A percentile compares a stretch with the other conserved stretches of the same genome.
Conservation (phyloP, 64 coral and sea anemone species). For the Anthopleura sola region DNA sequence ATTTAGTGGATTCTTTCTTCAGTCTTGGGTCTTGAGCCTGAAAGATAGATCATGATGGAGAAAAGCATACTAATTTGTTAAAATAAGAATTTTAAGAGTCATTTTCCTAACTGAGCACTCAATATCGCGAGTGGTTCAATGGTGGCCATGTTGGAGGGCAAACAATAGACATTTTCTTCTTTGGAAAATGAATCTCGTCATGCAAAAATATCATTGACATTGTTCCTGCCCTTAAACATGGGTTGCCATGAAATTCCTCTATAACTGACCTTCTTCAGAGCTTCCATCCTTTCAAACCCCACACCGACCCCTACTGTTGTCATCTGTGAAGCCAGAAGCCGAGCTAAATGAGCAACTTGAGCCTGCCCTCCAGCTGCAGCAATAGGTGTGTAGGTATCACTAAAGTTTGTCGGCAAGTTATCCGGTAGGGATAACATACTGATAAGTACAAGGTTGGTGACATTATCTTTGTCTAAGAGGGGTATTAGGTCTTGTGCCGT, state of each 20-base stretch:
- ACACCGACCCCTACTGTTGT: slow-evolving; percentile 80
- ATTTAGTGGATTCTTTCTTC: slow-evolving; percentile 55
- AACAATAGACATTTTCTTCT: too few species aligned
- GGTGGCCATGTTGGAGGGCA: too few species aligned
- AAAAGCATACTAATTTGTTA: too few species aligned
- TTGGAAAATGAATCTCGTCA: too few species aligned
- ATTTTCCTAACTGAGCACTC: too few species aligned
- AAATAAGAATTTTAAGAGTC: neutral
- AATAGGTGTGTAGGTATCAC: slow-evolving; percentile 96
- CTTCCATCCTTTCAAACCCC: slow-evolving; percentile 89
- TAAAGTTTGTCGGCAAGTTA: slow-evolving; percentile 78
- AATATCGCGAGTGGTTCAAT: too few species aligned
- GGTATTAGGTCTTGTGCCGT: slow-evolving; percentile 95
- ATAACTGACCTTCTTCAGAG: slow-evolving; percentile 70
- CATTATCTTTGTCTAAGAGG: slow-evolving; percentile 82
- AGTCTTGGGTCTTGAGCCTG: slow-evolving; percentile 69
- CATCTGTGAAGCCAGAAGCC: slow-evolving; percentile 92
- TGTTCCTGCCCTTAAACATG: too few species aligned
- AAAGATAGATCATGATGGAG: neutral
- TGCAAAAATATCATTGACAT: too few species aligned
- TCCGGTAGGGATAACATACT: slow-evolving; percentile 95
- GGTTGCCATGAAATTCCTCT: too few species aligned
- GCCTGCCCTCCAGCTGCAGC: slow-evolving; percentile 90
- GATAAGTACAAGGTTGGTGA: slow-evolving; percentile 87
- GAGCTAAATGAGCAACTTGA: slow-evolving; percentile 88